A percentile compares a stretch with the other conserved stretches of the same genome.
Evolutionary conservation across 2,797 vertebrate genomes (phyloP).

Genomic region (Coregonus sp.): DNA sequence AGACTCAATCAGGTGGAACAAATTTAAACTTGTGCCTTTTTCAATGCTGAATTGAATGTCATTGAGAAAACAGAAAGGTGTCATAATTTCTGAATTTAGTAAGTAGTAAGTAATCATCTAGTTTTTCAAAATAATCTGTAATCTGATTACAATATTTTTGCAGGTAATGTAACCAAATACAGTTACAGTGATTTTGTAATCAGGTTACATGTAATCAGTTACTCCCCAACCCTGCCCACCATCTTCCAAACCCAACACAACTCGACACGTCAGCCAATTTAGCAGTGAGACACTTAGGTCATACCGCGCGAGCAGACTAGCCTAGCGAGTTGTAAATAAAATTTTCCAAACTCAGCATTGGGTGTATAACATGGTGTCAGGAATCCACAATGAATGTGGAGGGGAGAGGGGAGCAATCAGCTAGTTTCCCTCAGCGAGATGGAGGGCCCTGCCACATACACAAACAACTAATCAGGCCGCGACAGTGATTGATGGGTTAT

Average conservation of each 20-base stretch:
- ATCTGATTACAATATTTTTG: too few relatives aligned
- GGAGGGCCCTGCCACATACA: slow-evolving; percentile 84
- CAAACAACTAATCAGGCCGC: slow-evolving; percentile 89
- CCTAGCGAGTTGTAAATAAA: slow-evolving; percentile 74
- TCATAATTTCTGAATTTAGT: too few relatives aligned
- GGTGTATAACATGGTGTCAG: slow-evolving; percentile 81
- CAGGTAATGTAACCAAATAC: too few relatives aligned
- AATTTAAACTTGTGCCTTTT: too few relatives aligned
- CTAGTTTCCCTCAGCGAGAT: slow-evolving; percentile 87
- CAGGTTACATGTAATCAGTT: too few relatives aligned
- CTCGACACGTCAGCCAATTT: slow-evolving; percentile 45
- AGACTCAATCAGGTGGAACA: too few relatives aligned
- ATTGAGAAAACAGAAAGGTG: too few relatives aligned
- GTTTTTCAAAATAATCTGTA: too few relatives aligned
- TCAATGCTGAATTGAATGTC: too few relatives aligned
- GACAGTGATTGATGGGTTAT: slow-evolving; percentile 87
- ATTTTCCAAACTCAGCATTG: slow-evolving; percentile 78
- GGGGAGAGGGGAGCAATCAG: slow-evolving; percentile 86
- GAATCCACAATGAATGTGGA: slow-evolving; percentile 80
- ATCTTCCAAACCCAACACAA: slow-evolving; percentile 20
- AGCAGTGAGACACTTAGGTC: slow-evolving; percentile 54
- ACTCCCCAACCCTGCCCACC: slow-evolving; percentile 2
- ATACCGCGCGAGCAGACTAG: slow-evolving; percentile 44
- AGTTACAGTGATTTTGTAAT: too few relatives aligned
- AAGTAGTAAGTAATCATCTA: too few relatives aligned